A percentile compares a stretch with the other conserved stretches of the same genome.
phyloP scores from a whole-genome alignment of 2,888 invertebrate genomes.

The Cryptocephalus moraei region DNA sequence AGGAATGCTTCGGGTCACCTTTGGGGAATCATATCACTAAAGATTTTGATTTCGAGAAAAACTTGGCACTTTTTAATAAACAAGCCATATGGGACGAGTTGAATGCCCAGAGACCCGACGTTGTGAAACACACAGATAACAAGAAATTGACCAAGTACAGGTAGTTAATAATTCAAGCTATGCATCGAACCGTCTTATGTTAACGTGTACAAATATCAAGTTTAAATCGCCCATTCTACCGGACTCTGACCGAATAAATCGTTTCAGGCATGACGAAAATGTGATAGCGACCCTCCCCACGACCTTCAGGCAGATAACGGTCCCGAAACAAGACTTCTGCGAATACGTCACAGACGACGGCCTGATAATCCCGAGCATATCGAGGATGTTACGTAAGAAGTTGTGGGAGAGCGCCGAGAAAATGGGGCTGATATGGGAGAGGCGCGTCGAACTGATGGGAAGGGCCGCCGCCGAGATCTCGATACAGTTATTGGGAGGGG shows the following conservation, averaged over 20 bases:
- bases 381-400: slow-evolving; percentile 52
- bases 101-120: slow-evolving; percentile 49
- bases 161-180: slow-evolving; percentile 14
- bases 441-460: slow-evolving; percentile 67
- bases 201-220: not conserved
- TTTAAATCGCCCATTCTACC: not conserved
- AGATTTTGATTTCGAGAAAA: slow-evolving; percentile 93
- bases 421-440: slow-evolving; percentile 54
- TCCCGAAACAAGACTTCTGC: slow-evolving; percentile 50
- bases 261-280: slow-evolving; percentile 77
- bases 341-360: slow-evolving; percentile 77
- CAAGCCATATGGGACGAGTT: slow-evolving; percentile 68
- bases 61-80: slow-evolving; percentile 85
- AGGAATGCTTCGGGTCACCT: slow-evolving; percentile 69
- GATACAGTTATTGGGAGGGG: slow-evolving; percentile 73
- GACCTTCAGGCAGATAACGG: slow-evolving; percentile 56
- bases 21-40: slow-evolving; percentile 51
- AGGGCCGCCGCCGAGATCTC: slow-evolving; percentile 79
- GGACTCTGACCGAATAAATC: not conserved
- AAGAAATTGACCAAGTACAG: slow-evolving; percentile 32
- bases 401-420: slow-evolving; percentile 60
- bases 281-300: slow-evolving; percentile 58
- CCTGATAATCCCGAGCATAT: slow-evolving; percentile 66
- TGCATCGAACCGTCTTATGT: not conserved
- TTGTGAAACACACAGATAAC: slow-evolving; percentile 44